Evolutionary conservation across 2,888 invertebrate genomes (phyloP), one percentile per base, ranked within the genome.

Genomic region (Aelia acuminata): DNA sequence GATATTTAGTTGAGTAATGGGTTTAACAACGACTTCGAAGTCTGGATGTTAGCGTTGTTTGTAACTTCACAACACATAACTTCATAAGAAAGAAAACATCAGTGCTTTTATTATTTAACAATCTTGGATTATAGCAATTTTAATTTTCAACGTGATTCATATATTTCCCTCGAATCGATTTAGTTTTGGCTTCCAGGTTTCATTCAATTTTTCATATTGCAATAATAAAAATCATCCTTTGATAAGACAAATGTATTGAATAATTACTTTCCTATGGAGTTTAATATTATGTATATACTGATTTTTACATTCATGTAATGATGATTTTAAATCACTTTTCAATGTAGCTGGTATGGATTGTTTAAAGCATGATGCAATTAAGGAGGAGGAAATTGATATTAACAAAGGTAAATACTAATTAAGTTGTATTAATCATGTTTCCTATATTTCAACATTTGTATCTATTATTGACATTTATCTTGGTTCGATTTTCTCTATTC

Each of bases 281-380:
- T 80, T 31, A 47, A 11, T 43, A n/a, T 80, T 0, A 43, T n/a
- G 22, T 80, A 15, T 13, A 43, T 35, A 18, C 35, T 70, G 18
- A 43, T 4, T 80, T 10, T n/a, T 43, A 4, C 3, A 39, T 11
- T 80, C 1, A 0, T 87, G 47, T 63, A 53, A 57, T 57, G 26
- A 84, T 88, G 88, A 63, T 63, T 22, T 35, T 15, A 22, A 57
- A 75, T 48, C 84, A 70, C 15, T 87, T 88, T 50, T 87, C 53
- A 48, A 88, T 84, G 87, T 87, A 88, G 86, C 89, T 88, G 89
- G 88, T 84, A 90, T 90, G 90, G 90, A 90, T 89, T 89, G 89
- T 88, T 87, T 84, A 89, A 89, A 88, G 88, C 86, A 88, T 87
- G 88, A 57, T 43, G 75, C 86, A 31, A 87, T 85, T 87, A 84